These are phyloP conservation scores for Aspidapion aeneum DNA, from an alignment of 2,888 invertebrate species.

Conservation along the genomic window DNA sequence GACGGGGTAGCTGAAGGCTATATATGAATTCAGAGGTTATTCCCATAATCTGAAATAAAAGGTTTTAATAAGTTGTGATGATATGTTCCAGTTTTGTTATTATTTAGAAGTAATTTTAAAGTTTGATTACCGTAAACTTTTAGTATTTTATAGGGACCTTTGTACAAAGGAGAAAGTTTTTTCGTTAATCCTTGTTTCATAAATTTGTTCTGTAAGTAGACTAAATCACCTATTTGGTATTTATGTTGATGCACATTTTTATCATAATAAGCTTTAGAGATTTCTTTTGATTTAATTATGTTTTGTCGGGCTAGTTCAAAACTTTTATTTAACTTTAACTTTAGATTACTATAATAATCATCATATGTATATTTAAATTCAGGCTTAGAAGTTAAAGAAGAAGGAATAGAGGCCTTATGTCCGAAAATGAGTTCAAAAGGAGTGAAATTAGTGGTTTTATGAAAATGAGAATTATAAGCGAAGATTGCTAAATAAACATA, in stretches of 20 bases:
- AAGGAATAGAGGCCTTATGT: neutral
- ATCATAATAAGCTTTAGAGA: neutral
- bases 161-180: neutral
- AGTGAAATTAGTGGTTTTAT: slow-evolving; percentile 3
- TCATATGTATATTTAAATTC: slow-evolving; percentile 34
- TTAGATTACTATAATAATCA: slow-evolving; percentile 26
- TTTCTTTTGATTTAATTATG: neutral
- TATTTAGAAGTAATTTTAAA: neutral
- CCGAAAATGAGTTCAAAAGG: neutral
- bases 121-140: neutral
- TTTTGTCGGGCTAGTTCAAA: slow-evolving; percentile 26
- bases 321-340: slow-evolving; percentile 26
- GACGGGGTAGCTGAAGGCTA: neutral
- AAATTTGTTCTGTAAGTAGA: too few relatives aligned
- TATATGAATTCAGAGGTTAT: neutral
- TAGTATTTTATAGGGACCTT: neutral
- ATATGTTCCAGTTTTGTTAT: neutral
- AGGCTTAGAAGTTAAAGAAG: slow-evolving; percentile 6
- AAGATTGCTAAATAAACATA: slow-evolving; percentile 9
- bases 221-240: neutral
- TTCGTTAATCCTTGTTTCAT: neutral
- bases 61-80: neutral
- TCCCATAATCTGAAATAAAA: neutral
- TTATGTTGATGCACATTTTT: neutral
- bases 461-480: slow-evolving; percentile 11